Base-by-base conservation (phyloP, 2,888 invertebrate genomes). In the Netelia fuscicornis region DNA sequence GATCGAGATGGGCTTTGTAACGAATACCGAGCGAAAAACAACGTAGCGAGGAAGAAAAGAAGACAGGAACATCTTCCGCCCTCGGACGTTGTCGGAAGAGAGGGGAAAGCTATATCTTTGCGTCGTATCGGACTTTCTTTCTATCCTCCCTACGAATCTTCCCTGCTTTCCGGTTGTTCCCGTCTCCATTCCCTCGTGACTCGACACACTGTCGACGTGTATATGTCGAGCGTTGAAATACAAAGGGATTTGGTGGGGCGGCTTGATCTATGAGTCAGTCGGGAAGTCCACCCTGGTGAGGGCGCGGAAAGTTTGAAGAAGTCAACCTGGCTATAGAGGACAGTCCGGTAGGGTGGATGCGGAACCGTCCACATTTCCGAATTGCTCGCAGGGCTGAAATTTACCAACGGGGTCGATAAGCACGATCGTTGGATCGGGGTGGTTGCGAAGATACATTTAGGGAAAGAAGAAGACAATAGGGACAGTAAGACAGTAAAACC, bases 231-330 rank as follows among this genome's bases (percentile, higher is more conserved):
- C 30, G 37, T 68, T 42, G 54, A 54, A 77, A 65, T 37, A 72
- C 70, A 56, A 74, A 65, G 25, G 81, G 60, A 56, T 72, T 76
- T 79, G 30, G 76, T 54, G 75, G 79, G 79, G 67, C 75, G 78
- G 88, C 88, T 87, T 90, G 91, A 92, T 92, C 91, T 89, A 92
- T 92, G 91, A 92, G 88, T 91, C 91, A 91, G 89, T 87, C 88
- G 88, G 89, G 91, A 92, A 91, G 90, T 90, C 84, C 90, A 89
- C 86, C 75, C 90, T 89, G 86, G 74, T 87, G 87, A 80, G 86
- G 87, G 84, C 86, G 83, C 86, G 88, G 88, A 87, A 87, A 88
- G 89, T 89, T 74, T 70, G 68, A 75, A 81, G 74, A 44, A 67
- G 71, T 48, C 79, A 76, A 60, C 70, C 70, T 65, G n/a, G 25